phyloP scores from a whole-genome alignment of 2,113 vertebrate species.

The Condylura cristata region DNA sequence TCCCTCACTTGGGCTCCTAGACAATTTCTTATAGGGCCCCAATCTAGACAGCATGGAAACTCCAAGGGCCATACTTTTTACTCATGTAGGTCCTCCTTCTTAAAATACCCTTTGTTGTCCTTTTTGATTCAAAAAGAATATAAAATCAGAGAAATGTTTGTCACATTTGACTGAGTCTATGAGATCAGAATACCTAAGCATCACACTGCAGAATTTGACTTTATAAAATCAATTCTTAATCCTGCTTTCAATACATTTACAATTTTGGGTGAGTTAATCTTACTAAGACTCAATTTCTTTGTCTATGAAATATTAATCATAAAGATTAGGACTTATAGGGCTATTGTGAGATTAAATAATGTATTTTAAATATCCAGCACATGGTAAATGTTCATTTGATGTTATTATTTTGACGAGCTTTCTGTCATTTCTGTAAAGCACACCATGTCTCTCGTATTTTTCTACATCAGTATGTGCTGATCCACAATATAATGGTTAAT shows the following conservation, averaged over 20 bases:
- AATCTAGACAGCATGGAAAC: too few relatives aligned
- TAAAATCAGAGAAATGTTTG: not conserved
- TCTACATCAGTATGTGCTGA: not conserved
- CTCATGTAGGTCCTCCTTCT: not conserved
- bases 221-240: not conserved
- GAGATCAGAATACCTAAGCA: not conserved
- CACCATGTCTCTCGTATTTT: not conserved
- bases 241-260: not conserved
- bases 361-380: not conserved
- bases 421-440: not conserved
- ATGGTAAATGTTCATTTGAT: not conserved
- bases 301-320: slow-evolving; percentile 2
- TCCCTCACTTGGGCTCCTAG: not conserved
- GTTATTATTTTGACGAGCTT: not conserved
- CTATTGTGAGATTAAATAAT: not conserved
- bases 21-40: not conserved
- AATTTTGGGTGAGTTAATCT: not conserved
- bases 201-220: not conserved
- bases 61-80: not conserved
- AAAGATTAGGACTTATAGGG: not conserved
- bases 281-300: not conserved
- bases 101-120: not conserved
- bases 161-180: not conserved
- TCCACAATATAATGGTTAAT: not conserved
- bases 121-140: not conserved